Conservation (phyloP, 2,888 invertebrate genomes). For the Harmothoe impar region DNA sequence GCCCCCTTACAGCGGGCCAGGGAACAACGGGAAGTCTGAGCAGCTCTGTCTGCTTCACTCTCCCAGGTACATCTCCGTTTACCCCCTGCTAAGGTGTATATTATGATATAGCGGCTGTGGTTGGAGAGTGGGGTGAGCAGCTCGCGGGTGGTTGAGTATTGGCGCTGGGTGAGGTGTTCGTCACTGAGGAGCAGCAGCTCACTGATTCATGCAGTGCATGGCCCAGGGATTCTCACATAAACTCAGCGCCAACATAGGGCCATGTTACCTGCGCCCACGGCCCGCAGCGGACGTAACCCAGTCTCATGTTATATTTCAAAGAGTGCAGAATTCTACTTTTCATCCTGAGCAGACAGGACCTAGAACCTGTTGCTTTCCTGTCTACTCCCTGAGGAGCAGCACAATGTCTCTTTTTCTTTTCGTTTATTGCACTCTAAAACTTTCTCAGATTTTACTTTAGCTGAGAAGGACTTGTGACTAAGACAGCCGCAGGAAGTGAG, state of each 20-base stretch:
- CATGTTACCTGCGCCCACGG: not conserved
- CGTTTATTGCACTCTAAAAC: not conserved
- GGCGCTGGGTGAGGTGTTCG: not conserved
- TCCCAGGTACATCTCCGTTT: not conserved
- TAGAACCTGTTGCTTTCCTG: not conserved
- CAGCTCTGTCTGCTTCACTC: not conserved
- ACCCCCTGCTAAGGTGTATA: not conserved
- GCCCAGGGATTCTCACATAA: not conserved
- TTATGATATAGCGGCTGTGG: not conserved
- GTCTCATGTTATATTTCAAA: not conserved
- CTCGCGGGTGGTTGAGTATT: not conserved
- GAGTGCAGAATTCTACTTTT: too few relatives aligned
- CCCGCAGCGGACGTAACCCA: not conserved
- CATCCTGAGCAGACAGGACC: not conserved
- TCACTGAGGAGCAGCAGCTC: slow-evolving; percentile 18
- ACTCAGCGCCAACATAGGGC: slow-evolving; percentile 17
- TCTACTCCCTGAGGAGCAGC: not conserved
- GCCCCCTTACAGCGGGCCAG: not conserved
- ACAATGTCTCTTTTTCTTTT: not conserved
- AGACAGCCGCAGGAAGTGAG: not conserved
- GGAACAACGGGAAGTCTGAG: not conserved
- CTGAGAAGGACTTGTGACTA: not conserved
- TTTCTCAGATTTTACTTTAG: not conserved
- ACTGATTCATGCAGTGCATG: not conserved
- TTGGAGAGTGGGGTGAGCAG: slow-evolving; percentile 1